Base-by-base conservation (phyloP, 2,797 vertebrate genomes). In the Urocyon cinereoargenteus region DNA sequence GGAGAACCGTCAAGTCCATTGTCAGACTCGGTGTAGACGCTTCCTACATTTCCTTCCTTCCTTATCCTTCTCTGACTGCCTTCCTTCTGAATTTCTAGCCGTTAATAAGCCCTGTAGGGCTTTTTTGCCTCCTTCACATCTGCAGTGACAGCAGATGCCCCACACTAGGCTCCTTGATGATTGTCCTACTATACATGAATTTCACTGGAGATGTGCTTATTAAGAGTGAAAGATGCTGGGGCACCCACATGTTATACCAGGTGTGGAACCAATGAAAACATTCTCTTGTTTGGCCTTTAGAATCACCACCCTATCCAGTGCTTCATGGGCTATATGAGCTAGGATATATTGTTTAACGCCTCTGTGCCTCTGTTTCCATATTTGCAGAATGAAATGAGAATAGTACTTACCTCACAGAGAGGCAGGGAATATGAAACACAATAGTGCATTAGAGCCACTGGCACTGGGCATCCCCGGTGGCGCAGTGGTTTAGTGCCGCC, bases 311-410 rank as follows among this genome's bases (percentile, higher is more conserved):
- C 55, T 24, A 6, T 51, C 51, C 13, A 87, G 28, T 79, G 49
- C 57, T 49, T 21, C 57, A 22, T 4, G 22, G 31, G 61, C 79
- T 94, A 6, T 81, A 59, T 86, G 86, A 64, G 75, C 24, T 9
- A 6, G 62, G 14, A 15, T 14, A 24, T 79, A 77, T 82, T 51
- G 40, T 70, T 22, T 82, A 51, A 94, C 34, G 19, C 75, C 31
- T 72, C 59, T 81, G 51, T 88, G 86, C 55, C n/a, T 75, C 75
- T 70, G 68, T 79, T 93, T 96, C 31, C 28, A 28, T 51, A 89
- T 75, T 62, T 94, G 24, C 21, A 55, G 49, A 73, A 16, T 19
- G 55, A 9, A 45, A 12, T 75, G 78, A 66, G 36, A 90, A n/a
- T 2, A 51, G 24, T 22, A 64, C 72, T 93, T 51, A 34, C 7